Base-by-base conservation (phyloP, 2,888 invertebrate genomes). In the Argyresthia goedartella region DNA sequence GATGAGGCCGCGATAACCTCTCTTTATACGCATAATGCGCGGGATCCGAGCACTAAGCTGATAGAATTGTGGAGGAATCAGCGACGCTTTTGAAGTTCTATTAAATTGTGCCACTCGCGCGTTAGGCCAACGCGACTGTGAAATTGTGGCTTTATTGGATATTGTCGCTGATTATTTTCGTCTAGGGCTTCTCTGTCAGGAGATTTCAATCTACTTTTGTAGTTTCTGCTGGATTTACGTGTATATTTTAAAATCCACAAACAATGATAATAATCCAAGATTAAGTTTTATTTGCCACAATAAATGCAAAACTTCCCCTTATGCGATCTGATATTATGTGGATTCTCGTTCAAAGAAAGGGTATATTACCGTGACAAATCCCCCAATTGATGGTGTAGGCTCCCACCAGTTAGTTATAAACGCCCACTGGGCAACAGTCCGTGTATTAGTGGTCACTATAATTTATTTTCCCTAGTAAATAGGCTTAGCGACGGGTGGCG, bases 31-130 rank as follows among this genome's bases (percentile, higher is more conserved):
- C 81, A 81, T 85, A 84, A 85, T 82, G 76, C 79, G 63, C 67
- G 73, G 79, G 79, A 81, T 81, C 79, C 73, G 34, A 39, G 47
- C 76, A 70, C 81, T 85, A 85, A 85, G 85, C 85, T 85, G 84
- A 85, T 85, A 81, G 85, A 85, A 85, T 85, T 84, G 85, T 80
- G 82, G 78, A 67, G 73, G 81, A 79, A 81, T 82, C 82, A 80
- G 75, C 79, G 78, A 77, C 76, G 81, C 85, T 78, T 84, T 85
- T 84, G 82, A 84, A 82, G 74, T 85, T 82, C 81, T 84, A 85
- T 85, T 85, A 85, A 82, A 84, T 85, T 78, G 82, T 80, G 81
- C 75, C 81, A 81, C 74, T 76, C 76, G 73, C 77, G 80, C 73
- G 72, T 76, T 76, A 80, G 77, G 75, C 81, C 81, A 80, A 76